Conservation (phyloP, 2,888 invertebrate genomes). For the Mythimna lalbum region DNA sequence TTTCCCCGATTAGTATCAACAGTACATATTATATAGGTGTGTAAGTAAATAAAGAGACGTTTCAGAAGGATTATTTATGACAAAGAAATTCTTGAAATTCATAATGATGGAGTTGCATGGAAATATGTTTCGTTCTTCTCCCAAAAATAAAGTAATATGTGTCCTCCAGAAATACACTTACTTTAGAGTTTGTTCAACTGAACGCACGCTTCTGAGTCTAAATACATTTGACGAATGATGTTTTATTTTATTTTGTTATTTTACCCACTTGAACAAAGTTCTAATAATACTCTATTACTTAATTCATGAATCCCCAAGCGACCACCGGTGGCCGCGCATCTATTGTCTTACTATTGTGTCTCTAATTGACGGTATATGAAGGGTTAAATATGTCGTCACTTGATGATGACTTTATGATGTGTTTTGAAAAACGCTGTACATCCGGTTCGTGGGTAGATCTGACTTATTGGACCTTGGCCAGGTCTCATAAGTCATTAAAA, state of each 20-base stretch:
- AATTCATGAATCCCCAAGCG: too few relatives aligned
- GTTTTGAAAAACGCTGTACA: constrained; percentile 13
- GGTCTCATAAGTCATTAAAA: constrained; percentile 42
- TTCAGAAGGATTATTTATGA: constrained; percentile 15
- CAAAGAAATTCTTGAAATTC: constrained; percentile 44
- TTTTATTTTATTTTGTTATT: constrained; percentile 17
- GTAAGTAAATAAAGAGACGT: constrained; percentile 16
- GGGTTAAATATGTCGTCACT: constrained; percentile 9
- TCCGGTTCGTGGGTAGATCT: constrained; percentile 30
- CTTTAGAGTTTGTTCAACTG: constrained; percentile 59
- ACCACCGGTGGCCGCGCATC: too few relatives aligned
- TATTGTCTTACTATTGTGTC: too few relatives aligned
- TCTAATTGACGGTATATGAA: too few relatives aligned
- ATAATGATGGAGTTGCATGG: constrained; percentile 45
- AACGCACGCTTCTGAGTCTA: constrained; percentile 24
- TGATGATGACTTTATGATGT: not conserved
- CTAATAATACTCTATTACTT: constrained; percentile 8
- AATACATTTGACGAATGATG: constrained; percentile 10
- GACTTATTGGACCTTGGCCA: constrained; percentile 46
- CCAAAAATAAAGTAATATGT: constrained; percentile 51
- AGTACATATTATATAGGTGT: not conserved
- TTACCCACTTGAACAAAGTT: constrained; percentile 5
- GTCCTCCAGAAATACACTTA: constrained; percentile 56
- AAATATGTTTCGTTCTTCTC: constrained; percentile 50
- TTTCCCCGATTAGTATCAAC: constrained; percentile 5